A percentile compares a stretch with the other conserved stretches of the same genome.
phyloP scores from a whole-genome alignment of 2,797 vertebrate species.

The Parauchenoglanis ngamensis region DNA sequence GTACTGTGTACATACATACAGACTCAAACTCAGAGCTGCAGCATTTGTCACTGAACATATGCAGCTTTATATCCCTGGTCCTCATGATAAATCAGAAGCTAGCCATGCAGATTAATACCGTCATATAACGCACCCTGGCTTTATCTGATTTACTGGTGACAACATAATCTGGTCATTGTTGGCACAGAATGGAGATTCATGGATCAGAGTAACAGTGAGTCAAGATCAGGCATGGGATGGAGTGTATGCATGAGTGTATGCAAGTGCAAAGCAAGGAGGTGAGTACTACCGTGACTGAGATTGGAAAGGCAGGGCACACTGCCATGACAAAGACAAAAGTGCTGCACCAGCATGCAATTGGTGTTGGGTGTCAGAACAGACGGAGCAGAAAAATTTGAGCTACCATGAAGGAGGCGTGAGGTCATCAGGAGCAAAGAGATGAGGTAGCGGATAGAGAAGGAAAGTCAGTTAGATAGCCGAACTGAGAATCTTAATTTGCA shows the following conservation, averaged over 20 bases:
- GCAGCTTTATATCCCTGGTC: conserved; percentile 16
- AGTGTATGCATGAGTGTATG: background rate
- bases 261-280: conserved; percentile 19
- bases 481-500: conserved; percentile 45
- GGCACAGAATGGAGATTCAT: conserved; percentile 31
- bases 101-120: conserved; percentile 48
- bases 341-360: conserved; percentile 57
- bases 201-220: conserved; percentile 48
- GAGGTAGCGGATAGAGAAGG: conserved; percentile 23
- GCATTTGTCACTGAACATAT: conserved; percentile 24
- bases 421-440: conserved; percentile 19
- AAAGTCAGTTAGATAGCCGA: conserved; percentile 13
- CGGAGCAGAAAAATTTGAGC: conserved; percentile 39
- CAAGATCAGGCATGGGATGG: conserved; percentile 39
- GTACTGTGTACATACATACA: background rate
- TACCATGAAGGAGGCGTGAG: conserved; percentile 32
- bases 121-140: conserved; percentile 42
- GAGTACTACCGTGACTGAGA: conserved; percentile 32
- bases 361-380: conserved; percentile 57
- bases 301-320: conserved; percentile 5
- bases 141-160: conserved; percentile 51
- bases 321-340: conserved; percentile 39
- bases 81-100: conserved; percentile 46
- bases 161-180: conserved; percentile 49
- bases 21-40: background rate